phyloP scores from a whole-genome alignment of 2,113 vertebrate genomes.

The Campylomormyrus tamandua region DNA sequence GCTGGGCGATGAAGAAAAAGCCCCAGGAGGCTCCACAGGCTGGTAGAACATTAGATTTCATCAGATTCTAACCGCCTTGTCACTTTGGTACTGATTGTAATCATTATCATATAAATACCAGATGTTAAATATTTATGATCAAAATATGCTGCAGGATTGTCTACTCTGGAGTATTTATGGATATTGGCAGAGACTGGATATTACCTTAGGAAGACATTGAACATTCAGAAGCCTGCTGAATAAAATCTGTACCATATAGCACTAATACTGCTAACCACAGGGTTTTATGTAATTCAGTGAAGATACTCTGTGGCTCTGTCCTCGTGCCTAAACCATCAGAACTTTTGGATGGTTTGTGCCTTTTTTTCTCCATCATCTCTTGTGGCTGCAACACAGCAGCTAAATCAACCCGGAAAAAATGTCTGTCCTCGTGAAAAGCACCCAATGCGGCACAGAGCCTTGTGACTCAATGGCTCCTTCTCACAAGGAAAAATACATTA shows the following conservation, averaged over 20 bases:
- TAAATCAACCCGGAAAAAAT: not conserved
- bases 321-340: not conserved
- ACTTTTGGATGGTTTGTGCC: not conserved
- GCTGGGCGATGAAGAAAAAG: not conserved
- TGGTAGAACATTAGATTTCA: not conserved
- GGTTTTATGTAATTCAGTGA: not conserved
- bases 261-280: not conserved
- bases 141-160: not conserved
- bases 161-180: not conserved
- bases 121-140: not conserved
- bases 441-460: not conserved
- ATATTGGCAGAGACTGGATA: not conserved
- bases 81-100: not conserved
- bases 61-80: not conserved
- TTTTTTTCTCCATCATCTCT: not conserved
- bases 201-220: not conserved
- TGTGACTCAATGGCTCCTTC: conserved; percentile 20
- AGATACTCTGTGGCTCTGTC: not conserved
- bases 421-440: not conserved
- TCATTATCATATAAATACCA: not conserved
- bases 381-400: not conserved
- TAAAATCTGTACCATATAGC: not conserved
- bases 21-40: not conserved
- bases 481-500: conserved; percentile 21
- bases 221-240: not conserved